Evolutionary conservation across 2,113 vertebrate genomes (phyloP).

Genomic region (Thinocorus orbignyianus): DNA sequence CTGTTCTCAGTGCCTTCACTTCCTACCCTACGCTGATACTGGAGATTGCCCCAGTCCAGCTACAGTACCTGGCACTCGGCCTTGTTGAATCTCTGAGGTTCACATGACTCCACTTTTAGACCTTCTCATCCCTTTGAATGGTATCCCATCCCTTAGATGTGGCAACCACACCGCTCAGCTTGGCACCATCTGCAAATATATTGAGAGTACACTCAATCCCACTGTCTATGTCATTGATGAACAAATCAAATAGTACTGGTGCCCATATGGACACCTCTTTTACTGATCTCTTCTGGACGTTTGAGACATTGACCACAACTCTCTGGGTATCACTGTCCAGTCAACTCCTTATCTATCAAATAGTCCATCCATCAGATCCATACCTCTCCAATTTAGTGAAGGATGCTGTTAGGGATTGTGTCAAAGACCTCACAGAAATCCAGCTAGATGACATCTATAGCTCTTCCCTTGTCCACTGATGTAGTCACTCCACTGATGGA

Average conservation of each 20-base stretch:
- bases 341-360: slow-evolving; percentile 44
- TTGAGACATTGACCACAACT: background rate
- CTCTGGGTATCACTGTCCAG: background rate
- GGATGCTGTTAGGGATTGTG: background rate
- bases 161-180: background rate
- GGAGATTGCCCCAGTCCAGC: background rate
- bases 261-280: no score
- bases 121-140: background rate
- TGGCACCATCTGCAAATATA: background rate
- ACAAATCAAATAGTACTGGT: background rate
- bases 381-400: background rate
- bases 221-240: background rate
- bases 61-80: background rate
- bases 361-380: background rate
- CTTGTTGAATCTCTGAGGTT: background rate
- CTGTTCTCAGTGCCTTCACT: background rate
- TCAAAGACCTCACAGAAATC: background rate
- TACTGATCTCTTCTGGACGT: background rate
- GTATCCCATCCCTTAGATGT: background rate
- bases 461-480: background rate
- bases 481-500: background rate
- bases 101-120: background rate
- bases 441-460: background rate
- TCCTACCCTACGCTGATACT: background rate
- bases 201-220: background rate